Evolutionary conservation across 2,888 invertebrate species (phyloP).

Genomic region (Hofmannophila pseudospretella): DNA sequence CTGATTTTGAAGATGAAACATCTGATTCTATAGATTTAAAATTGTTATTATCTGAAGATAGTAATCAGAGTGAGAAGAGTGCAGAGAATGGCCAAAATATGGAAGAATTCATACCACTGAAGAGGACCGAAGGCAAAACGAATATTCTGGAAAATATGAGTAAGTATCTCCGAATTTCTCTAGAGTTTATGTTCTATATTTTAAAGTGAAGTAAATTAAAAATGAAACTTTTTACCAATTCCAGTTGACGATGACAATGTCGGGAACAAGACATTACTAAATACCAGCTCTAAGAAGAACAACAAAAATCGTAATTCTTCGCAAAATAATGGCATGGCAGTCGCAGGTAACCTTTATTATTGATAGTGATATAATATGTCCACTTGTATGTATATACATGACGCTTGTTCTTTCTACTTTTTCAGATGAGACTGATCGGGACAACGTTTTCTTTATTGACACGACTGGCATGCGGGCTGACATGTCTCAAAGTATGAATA

Average conservation of each 20-base stretch:
- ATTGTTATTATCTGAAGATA: conserved; percentile 59
- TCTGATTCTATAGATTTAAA: conserved; percentile 58
- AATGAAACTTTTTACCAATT: not conserved
- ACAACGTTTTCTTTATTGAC: not conserved
- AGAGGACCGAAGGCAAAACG: conserved; percentile 45
- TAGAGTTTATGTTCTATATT: no score
- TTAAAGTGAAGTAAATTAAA: no score
- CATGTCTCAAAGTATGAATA: conserved; percentile 2
- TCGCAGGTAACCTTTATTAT: not conserved
- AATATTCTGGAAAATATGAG: conserved; percentile 36
- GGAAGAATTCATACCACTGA: conserved; percentile 46
- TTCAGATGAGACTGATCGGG: not conserved
- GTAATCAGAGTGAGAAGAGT: conserved; percentile 38
- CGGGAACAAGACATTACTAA: conserved; percentile 4
- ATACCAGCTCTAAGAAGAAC: conserved; percentile 8
- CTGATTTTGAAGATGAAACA: conserved; percentile 23
- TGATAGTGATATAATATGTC: no score
- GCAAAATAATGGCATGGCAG: conserved; percentile 1
- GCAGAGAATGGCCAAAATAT: conserved; percentile 14
- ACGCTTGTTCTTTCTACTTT: not conserved
- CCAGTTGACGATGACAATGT: conserved; percentile 11
- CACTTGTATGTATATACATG: no score
- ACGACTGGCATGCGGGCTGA: not conserved
- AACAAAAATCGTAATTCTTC: conserved; percentile 7
- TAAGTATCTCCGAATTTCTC: conserved; percentile 21